Evolutionary conservation across 2,113 vertebrate genomes (phyloP).

Genomic region (Phycodurus eques): DNA sequence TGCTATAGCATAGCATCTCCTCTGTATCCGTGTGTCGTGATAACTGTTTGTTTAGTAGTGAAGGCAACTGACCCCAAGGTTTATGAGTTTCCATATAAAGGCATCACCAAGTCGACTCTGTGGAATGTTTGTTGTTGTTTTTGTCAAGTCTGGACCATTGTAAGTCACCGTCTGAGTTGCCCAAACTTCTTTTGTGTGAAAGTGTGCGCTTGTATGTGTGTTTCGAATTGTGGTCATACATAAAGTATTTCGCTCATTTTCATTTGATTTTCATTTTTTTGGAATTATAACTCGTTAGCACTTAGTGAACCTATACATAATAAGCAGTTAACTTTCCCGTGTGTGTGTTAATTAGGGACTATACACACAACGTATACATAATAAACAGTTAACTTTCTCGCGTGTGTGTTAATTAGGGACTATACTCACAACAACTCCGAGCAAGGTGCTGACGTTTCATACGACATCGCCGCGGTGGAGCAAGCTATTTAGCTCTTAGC

Average conservation of each 20-base stretch:
- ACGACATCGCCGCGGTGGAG: no score
- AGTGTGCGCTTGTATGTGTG: background rate
- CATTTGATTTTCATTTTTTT: background rate
- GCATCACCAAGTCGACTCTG: slow-evolving; percentile 63
- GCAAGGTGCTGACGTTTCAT: no score
- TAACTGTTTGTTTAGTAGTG: slow-evolving; percentile 45
- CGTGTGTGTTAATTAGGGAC: no score
- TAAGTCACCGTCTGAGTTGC: slow-evolving; percentile 21
- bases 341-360: no score
- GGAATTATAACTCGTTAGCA: no score
- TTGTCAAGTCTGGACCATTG: slow-evolving; percentile 38
- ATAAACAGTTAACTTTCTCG: no score
- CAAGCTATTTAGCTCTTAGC: no score
- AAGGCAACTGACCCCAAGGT: slow-evolving; percentile 37
- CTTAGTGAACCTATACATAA: no score
- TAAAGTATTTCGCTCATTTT: no score
- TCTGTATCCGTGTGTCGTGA: slow-evolving; percentile 16
- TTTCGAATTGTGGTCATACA: background rate
- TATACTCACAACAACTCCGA: no score
- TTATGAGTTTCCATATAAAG: slow-evolving; percentile 71
- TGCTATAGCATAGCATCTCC: background rate
- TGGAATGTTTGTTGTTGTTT: slow-evolving; percentile 69
- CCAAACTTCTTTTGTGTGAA: background rate
- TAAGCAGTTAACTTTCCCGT: no score
- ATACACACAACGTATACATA: no score